These are phyloP conservation scores for Agapornis canus DNA, from an alignment of 2,797 vertebrate species.

Conservation along the genomic window DNA sequence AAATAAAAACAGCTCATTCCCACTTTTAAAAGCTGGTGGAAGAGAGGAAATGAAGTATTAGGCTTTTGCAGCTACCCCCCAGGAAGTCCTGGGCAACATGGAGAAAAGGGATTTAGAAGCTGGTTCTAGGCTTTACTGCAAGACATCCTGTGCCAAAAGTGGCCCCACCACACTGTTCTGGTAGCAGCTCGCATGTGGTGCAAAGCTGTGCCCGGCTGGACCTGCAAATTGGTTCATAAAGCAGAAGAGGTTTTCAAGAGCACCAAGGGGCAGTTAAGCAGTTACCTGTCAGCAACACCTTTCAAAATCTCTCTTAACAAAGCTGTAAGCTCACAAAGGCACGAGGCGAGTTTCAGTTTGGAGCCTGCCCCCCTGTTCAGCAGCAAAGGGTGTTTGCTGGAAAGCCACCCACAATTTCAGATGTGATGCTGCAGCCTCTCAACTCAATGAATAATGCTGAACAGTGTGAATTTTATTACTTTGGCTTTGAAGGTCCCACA, in stretches of 20 bases:
- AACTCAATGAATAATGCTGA: background rate
- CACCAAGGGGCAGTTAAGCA: background rate
- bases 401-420: constrained; percentile 31
- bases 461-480: constrained; percentile 28
- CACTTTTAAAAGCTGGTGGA: background rate
- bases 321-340: background rate
- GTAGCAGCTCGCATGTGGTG: background rate
- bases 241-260: constrained; percentile 19
- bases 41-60: background rate
- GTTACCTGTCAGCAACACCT: constrained; percentile 25
- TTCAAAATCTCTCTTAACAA: background rate
- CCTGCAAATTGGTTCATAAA: background rate
- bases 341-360: background rate
- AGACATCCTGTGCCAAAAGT: background rate
- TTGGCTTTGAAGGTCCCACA: background rate
- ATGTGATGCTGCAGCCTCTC: background rate
- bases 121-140: background rate
- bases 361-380: background rate
- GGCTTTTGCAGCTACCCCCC: background rate
- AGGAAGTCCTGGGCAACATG: background rate
- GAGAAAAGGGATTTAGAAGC: background rate
- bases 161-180: background rate
- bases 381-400: background rate
- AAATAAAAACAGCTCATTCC: background rate
- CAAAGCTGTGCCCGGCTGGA: background rate